Evolutionary conservation across 1,140 invertebrate species (phyloP).

Genomic region (Papilio glaucus): DNA sequence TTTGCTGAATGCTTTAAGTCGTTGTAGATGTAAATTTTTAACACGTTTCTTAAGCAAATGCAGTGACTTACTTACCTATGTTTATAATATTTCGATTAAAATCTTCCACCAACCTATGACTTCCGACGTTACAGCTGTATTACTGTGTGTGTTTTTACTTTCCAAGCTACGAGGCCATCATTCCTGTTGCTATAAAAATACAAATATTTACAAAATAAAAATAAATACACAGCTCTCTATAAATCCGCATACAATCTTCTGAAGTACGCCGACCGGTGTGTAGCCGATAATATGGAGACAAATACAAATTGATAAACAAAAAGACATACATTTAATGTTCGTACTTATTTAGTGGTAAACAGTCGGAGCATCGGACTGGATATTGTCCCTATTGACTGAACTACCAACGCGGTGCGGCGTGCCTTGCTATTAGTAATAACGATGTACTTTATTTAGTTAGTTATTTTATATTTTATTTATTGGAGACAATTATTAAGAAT

Average conservation of each 20-base stretch:
- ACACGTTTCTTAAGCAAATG: too few relatives aligned
- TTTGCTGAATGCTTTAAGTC: too few relatives aligned
- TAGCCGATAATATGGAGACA: slow-evolving; percentile 79
- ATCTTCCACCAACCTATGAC: too few relatives aligned
- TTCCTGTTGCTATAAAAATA: too few relatives aligned
- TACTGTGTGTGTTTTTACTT: too few relatives aligned
- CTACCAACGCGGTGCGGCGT: slow-evolving; percentile 9
- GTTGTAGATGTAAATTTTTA: too few relatives aligned
- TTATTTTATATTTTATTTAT: too few relatives aligned
- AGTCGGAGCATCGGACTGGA: slow-evolving; percentile 45
- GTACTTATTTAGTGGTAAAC: slow-evolving; percentile 65
- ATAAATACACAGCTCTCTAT: slow-evolving; percentile 54
- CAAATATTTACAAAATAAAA: neutral
- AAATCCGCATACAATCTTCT: slow-evolving; percentile 59
- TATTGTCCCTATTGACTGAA: slow-evolving; percentile 23
- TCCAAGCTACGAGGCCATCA: too few relatives aligned
- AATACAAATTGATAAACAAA: slow-evolving; percentile 83
- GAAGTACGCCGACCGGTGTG: slow-evolving; percentile 76
- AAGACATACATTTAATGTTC: slow-evolving; percentile 78
- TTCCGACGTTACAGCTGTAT: too few relatives aligned
- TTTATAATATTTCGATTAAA: too few relatives aligned
- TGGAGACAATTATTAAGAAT: too few relatives aligned
- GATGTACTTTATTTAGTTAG: neutral
- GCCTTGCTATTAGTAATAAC: neutral
- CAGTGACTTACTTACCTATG: too few relatives aligned